phyloP scores from a whole-genome alignment of 2,888 invertebrate genomes.

The Nomada flava region DNA sequence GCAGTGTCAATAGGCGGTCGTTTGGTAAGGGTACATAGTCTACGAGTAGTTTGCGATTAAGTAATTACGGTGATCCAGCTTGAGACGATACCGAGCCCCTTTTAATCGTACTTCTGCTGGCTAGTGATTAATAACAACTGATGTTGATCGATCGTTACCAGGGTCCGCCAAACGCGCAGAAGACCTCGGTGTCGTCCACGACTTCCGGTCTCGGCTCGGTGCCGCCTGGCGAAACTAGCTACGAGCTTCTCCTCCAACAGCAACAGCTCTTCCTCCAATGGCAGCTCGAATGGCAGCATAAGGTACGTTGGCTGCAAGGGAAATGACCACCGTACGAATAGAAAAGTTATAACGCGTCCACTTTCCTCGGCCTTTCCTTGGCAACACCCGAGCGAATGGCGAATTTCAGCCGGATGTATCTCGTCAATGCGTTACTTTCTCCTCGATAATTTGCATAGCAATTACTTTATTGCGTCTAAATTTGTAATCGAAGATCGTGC shows the following conservation, averaged over 20 bases:
- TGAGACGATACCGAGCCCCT: conserved; percentile 6
- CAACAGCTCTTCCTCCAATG: conserved; percentile 96
- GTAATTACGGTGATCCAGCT: not conserved
- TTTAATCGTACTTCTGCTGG: not conserved
- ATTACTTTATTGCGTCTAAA: conserved; percentile 37
- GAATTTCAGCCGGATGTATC: conserved; percentile 35
- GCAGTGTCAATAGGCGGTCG: too few species aligned
- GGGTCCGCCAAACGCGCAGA: conserved; percentile 96
- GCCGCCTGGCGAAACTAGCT: conserved; percentile 91
- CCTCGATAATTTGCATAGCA: conserved; percentile 37
- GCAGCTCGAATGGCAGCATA: conserved; percentile 93
- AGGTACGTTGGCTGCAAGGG: conserved; percentile 81
- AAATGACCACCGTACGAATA: conserved; percentile 22
- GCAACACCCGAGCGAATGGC: conserved; percentile 15
- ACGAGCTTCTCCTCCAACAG: conserved; percentile 96
- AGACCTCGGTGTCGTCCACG: conserved; percentile 87
- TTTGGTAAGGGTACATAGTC: not conserved
- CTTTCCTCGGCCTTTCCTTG: conserved; percentile 21
- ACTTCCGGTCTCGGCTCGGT: conserved; percentile 79
- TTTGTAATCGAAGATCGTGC: conserved; percentile 39
- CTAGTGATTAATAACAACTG: conserved; percentile 58
- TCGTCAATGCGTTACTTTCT: conserved; percentile 45
- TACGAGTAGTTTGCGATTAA: not conserved
- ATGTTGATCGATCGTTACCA: conserved; percentile 73
- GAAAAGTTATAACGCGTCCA: conserved; percentile 15